Evolutionary conservation across 2,888 invertebrate species (phyloP).

Genomic region (Lydus trimaculatus): DNA sequence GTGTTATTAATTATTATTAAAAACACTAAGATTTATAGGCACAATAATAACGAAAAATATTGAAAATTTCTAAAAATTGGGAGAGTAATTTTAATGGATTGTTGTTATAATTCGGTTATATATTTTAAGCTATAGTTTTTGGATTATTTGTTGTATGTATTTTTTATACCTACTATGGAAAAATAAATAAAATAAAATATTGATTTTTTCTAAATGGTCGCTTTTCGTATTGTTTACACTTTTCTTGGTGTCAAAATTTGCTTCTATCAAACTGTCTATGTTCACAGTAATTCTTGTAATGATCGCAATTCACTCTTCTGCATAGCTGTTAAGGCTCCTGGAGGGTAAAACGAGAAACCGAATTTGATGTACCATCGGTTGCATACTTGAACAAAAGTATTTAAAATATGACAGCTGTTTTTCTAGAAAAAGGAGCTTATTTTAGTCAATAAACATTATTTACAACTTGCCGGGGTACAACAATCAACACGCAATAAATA

Average conservation of each 20-base stretch:
- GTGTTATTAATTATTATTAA: constrained; percentile 15
- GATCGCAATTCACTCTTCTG: no score
- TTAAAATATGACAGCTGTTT: no score
- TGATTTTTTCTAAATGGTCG: background rate
- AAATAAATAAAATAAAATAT: constrained; percentile 22
- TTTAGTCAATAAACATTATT: no score
- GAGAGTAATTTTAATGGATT: constrained; percentile 26
- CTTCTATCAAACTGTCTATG: no score
- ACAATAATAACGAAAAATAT: background rate
- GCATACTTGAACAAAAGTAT: no score
- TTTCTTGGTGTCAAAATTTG: background rate
- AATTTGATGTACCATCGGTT: no score
- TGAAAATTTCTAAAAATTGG: background rate
- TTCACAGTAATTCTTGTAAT: no score
- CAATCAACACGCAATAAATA: no score
- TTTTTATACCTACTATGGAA: constrained; percentile 42
- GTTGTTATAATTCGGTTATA: constrained; percentile 29
- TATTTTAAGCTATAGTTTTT: constrained; percentile 30
- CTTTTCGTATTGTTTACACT: background rate
- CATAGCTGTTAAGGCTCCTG: no score
- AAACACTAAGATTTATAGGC: background rate
- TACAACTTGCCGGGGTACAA: no score
- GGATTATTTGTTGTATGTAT: constrained; percentile 45
- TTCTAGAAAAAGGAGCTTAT: no score
- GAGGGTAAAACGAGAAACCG: no score